Conservation (phyloP, 2,888 invertebrate species). For the Leucozona laternaria region DNA sequence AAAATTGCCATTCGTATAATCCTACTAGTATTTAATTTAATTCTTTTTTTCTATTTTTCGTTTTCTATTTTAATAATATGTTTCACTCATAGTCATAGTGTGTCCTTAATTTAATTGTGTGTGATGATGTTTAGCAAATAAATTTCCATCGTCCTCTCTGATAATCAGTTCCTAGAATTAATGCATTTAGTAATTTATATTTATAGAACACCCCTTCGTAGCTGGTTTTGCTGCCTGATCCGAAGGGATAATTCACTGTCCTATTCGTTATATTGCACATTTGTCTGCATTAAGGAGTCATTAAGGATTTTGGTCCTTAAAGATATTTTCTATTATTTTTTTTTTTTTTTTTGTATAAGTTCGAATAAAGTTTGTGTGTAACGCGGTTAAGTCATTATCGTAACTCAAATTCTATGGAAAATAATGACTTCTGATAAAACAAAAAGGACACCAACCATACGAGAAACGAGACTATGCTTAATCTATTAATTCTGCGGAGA, state of each 20-base stretch:
- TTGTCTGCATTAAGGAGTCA: conserved; percentile 57
- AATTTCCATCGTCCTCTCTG: conserved; percentile 42
- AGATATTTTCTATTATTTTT: not conserved
- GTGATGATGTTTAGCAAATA: conserved; percentile 38
- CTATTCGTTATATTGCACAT: conserved; percentile 48
- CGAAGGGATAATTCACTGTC: conserved; percentile 17
- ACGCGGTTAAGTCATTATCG: conserved; percentile 7
- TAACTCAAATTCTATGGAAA: conserved; percentile 31
- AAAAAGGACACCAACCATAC: conserved; percentile 31
- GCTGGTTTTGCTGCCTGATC: not conserved
- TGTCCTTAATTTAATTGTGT: conserved; percentile 57
- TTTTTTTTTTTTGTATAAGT: not conserved
- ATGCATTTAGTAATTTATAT: conserved; percentile 54
- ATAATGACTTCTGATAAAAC: conserved; percentile 37
- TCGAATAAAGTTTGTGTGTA: conserved; percentile 9
- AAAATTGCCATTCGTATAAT: conserved; percentile 2
- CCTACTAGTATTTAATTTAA: not conserved
- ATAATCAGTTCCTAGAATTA: conserved; percentile 16
- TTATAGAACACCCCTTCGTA: not conserved
- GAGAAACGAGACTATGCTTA: conserved; percentile 6
- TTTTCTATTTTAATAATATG: conserved; percentile 6
- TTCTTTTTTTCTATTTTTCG: not conserved
- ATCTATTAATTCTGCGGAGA: conserved; percentile 47
- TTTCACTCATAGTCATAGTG: not conserved
- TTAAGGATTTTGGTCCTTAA: conserved; percentile 34